Base-by-base conservation (phyloP, 2,888 invertebrate species). In the Altica lythri region DNA sequence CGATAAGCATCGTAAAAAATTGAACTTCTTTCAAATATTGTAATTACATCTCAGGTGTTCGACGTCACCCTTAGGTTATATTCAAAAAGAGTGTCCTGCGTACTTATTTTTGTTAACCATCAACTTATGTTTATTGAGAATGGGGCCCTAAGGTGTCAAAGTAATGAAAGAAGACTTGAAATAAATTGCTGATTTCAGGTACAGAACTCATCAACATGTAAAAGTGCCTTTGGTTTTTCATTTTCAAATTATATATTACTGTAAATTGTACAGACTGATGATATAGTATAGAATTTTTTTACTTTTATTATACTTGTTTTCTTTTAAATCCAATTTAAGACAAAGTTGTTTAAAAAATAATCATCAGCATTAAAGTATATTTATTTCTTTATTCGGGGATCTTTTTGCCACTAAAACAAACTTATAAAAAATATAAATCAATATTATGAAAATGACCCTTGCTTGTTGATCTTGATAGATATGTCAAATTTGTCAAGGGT, bases 21-120 rank as follows among this genome's bases (percentile, higher is more conserved):
- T 32, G 17, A 32, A 16, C 16, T 34, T 34, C n/a, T 34, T 53
- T 34, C 48, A 53, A 53, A 48, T 34, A 48, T 37, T 50, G 50
- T 55, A 40, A 55, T 55, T 55, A 55, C 44, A 46, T 29, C 19
- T 42, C 50, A 55, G 55, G 50, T 55, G 55, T 55, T 46, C 46
- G 35, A 37, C 46, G 34, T 40, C 32, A 46, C 40, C 53, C 53
- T 2, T 9, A 34, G 34, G 34, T 13, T 16, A 16, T 9, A 6
- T 34, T 34, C 9, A 30, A 12, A 12, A 12, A 34, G 34, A 34
- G 9, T 34, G 34, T 34, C 34, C 14, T 34, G 34, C 14, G 6
- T 22, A 22, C 22, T 25, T 19, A 40, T 40, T 40, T 40, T 40
- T 22, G 25, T 9, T 1, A 13, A 40, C 13, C 4, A 25, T 4